Evolutionary conservation across 2,797 vertebrate species (phyloP).

Genomic region (Nothura maculosa): DNA sequence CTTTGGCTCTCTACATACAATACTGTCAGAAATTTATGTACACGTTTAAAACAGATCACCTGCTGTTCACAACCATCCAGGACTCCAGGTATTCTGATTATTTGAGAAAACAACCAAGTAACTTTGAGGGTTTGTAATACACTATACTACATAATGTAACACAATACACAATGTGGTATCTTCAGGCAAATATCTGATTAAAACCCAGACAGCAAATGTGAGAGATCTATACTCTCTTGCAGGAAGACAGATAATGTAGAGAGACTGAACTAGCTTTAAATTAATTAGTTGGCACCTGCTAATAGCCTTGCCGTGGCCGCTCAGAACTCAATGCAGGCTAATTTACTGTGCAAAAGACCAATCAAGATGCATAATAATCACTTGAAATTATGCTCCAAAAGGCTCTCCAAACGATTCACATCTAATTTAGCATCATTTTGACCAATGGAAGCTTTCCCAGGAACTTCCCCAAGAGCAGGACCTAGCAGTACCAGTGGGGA

Average conservation of each 20-base stretch:
- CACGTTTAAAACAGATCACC: neutral
- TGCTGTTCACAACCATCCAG: neutral
- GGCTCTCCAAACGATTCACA: neutral
- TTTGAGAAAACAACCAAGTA: neutral
- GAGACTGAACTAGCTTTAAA: neutral
- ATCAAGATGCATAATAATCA: neutral
- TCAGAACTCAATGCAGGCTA: neutral
- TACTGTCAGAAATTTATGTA: neutral
- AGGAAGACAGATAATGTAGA: neutral
- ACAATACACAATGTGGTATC: neutral
- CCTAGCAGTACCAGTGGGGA: fast-evolving
- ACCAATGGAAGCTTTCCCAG: neutral
- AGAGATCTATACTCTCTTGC: neutral
- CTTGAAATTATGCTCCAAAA: neutral
- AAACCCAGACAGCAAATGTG: neutral
- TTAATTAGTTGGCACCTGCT: neutral
- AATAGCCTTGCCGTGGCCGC: neutral
- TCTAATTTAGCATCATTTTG: neutral
- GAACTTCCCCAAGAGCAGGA: neutral
- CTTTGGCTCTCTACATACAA: neutral
- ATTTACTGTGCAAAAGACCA: neutral
- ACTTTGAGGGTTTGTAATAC: neutral
- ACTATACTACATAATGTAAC: no score
- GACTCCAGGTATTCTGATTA: neutral
- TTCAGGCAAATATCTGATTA: neutral